Evolutionary conservation across 2,797 vertebrate genomes (phyloP).

Genomic region (Knipowitschia caucasica): DNA sequence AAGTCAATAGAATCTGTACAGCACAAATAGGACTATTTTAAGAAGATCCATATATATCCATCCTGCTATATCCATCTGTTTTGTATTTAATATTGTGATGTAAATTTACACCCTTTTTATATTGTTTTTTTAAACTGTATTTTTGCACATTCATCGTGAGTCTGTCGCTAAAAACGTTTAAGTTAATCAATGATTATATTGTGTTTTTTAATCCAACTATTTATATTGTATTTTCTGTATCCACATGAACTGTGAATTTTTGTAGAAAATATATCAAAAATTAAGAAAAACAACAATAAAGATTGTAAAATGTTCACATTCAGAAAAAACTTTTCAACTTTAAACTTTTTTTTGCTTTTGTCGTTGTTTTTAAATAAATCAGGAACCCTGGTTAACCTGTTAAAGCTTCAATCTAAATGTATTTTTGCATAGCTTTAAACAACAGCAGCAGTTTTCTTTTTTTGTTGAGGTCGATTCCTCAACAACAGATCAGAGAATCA

Average conservation of each 20-base stretch:
- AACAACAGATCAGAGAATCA: too few species aligned
- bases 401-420: too few species aligned
- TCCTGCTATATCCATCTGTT: slow-evolving; percentile 11
- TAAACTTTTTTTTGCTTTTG: too few species aligned
- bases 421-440: too few species aligned
- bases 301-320: slow-evolving; percentile 38
- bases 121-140: slow-evolving; percentile 7
- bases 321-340: slow-evolving; percentile 62
- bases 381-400: background rate
- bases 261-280: slow-evolving; percentile 21
- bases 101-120: background rate
- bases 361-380: too few species aligned
- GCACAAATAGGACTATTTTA: background rate
- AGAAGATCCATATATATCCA: background rate
- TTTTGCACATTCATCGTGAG: slow-evolving; percentile 14
- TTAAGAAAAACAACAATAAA: slow-evolving; percentile 28
- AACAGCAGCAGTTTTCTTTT: too few species aligned
- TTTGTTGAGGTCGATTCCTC: too few species aligned
- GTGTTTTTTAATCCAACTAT: slow-evolving; percentile 48
- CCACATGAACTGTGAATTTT: slow-evolving; percentile 71
- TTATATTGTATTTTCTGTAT: slow-evolving; percentile 47
- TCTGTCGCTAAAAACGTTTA: slow-evolving; percentile 14
- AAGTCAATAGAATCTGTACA: background rate
- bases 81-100: slow-evolving; percentile 15
- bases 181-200: slow-evolving; percentile 24